A percentile compares a stretch with the other conserved stretches of the same genome.
Evolutionary conservation across 2,888 invertebrate species (phyloP).

Genomic region (Ophion obscuratus): DNA sequence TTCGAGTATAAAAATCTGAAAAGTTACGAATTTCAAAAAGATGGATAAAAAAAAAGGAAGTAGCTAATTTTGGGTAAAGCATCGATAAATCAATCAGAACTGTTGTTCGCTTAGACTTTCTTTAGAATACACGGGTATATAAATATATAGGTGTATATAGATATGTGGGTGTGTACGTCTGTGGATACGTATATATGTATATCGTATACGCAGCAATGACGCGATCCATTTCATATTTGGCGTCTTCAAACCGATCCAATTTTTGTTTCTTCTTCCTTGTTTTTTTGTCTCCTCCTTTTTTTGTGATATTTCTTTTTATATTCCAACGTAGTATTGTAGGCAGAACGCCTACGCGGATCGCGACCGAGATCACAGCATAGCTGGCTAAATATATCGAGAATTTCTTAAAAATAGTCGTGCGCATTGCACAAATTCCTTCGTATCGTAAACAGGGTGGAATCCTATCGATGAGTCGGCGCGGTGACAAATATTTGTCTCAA

Average conservation of each 20-base stretch:
- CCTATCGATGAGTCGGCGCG: constrained; percentile 46
- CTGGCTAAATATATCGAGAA: constrained; percentile 76
- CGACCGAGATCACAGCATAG: constrained; percentile 47
- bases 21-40: neutral
- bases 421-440: constrained; percentile 75
- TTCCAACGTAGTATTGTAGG: constrained; percentile 41
- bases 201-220: constrained; percentile 19
- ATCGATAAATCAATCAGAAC: neutral
- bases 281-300: neutral
- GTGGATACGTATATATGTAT: neutral
- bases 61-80: neutral
- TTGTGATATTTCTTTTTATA: constrained; percentile 36
- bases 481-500: constrained; percentile 52
- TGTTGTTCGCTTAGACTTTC: neutral
- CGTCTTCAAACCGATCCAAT: constrained; percentile 40
- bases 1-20: neutral
- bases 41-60: neutral
- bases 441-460: constrained; percentile 74
- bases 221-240: constrained; percentile 31
- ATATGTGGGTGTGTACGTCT: neutral
- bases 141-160: neutral
- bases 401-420: constrained; percentile 76
- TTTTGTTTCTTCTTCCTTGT: constrained; percentile 25
- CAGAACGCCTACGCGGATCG: constrained; percentile 57
- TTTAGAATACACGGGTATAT: neutral